Evolutionary conservation across 1,140 invertebrate species (phyloP), one percentile per base, ranked within the genome.

Genomic region (Pantala flavescens): DNA sequence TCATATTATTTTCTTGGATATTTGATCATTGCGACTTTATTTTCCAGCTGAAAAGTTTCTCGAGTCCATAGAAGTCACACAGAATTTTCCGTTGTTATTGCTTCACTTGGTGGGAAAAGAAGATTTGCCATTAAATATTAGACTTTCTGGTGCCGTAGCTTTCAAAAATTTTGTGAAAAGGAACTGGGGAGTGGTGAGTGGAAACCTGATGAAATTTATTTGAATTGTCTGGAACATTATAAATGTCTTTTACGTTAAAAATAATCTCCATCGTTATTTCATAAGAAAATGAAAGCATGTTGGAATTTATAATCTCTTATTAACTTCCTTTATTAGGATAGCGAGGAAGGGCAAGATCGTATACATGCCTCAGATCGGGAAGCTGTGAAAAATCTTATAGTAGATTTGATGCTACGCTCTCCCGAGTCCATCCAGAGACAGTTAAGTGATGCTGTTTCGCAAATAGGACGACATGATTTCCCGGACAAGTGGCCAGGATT

Each of bases 141-240:
- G 95, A 79, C 86, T 96, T 70, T 91, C 95, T 49, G 94, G 93
- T 71, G 90, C 96, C 70, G 91, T 99, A 78, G 91, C 93, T 19
- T 97, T 99, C 80, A 99, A 99, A 83, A 99, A 99, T 83, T 97
- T 91, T 82, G 89, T 98, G 9, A 98, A 98, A 83, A 86, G 94
- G 74, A 97, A 98, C 84, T 99, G 97, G 97, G 88, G 88, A 84
- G 85, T 93, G 78, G 93, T 95, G 85, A 86, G 88, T 87, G 78
- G 77, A 11, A 16, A 72, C 1, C 23, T 70, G 23, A 70, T 21
- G 2, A 70, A 70, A 5, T 70, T 70, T 7, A 5, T 70, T 21
- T 23, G 11, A 70, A 21, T 70, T 70, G 63, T 63, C 14, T 63
- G n/a, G 12, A 63, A 63, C 14, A 63, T 63, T n/a, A n/a, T n/a